Conservation (phyloP, 2,797 vertebrate species). For the Scarus forsteni region DNA sequence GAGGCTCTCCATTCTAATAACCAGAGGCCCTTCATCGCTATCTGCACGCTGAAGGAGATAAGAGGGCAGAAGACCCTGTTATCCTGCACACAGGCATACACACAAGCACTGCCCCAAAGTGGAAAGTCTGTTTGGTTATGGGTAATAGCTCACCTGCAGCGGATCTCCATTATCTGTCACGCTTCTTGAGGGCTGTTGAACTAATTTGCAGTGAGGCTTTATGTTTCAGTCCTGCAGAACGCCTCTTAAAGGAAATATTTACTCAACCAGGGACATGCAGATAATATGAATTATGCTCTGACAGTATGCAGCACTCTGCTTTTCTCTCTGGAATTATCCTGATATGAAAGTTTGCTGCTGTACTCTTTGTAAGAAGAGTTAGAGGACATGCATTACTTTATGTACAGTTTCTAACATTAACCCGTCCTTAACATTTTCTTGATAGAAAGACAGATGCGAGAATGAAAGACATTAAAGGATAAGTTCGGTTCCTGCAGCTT, state of each 20-base stretch:
- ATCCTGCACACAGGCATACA: constrained; percentile 13
- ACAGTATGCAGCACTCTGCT: constrained; percentile 5
- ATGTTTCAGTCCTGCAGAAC: constrained; percentile 31
- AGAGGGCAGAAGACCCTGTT: constrained; percentile 47
- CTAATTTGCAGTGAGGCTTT: constrained; percentile 55
- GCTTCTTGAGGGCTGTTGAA: constrained; percentile 54
- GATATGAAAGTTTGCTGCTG: not conserved
- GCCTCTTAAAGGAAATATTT: constrained; percentile 31
- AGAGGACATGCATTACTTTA: no score
- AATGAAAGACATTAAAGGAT: no score
- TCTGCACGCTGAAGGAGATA: constrained; percentile 51
- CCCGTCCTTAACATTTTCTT: no score
- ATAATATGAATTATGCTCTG: constrained; percentile 1
- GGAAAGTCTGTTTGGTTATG: constrained; percentile 55
- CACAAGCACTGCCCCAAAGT: constrained; percentile 36
- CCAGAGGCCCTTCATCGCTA: constrained; percentile 59
- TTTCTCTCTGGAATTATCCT: constrained; percentile 1
- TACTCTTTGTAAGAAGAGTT: no score
- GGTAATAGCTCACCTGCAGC: constrained; percentile 61
- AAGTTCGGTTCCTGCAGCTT: no score
- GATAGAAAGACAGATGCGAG: no score
- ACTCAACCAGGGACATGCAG: constrained; percentile 12
- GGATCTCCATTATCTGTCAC: constrained; percentile 56
- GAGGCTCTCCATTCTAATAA: constrained; percentile 77
- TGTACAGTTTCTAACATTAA: no score